Evolutionary conservation across 2,888 invertebrate genomes (phyloP).

Genomic region (Monochamus alternatus): DNA sequence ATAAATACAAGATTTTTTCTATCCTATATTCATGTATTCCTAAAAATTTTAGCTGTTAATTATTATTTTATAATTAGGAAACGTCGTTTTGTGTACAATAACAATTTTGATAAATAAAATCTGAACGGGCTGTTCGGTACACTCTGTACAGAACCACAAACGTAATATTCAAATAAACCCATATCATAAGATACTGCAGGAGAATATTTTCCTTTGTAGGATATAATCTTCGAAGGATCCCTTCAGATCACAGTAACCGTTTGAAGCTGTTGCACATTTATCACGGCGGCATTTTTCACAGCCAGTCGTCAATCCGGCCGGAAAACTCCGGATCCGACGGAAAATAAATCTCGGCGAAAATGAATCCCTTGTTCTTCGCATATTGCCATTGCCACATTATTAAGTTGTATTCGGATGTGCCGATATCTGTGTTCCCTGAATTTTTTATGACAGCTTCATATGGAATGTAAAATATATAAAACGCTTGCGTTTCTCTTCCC

Average conservation of each 20-base stretch:
- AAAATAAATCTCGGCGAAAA: not conserved
- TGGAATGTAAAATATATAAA: not conserved
- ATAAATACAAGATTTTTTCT: no score
- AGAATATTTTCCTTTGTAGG: not conserved
- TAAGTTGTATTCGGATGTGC: constrained; percentile 5
- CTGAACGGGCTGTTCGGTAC: no score
- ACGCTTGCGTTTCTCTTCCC: not conserved
- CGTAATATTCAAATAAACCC: no score
- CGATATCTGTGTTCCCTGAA: constrained; percentile 6
- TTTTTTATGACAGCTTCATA: not conserved
- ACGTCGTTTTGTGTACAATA: no score
- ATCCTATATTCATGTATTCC: no score
- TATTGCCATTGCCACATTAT: constrained; percentile 10
- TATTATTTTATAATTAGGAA: no score
- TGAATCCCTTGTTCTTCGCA: not conserved
- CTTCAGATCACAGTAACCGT: not conserved
- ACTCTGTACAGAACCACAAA: no score
- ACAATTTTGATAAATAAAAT: no score
- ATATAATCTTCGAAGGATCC: constrained; percentile 33
- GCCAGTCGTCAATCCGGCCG: not conserved
- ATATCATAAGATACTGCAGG: no score
- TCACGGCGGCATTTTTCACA: not conserved
- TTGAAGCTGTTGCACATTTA: not conserved
- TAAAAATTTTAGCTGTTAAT: no score
- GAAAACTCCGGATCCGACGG: not conserved